Evolutionary conservation across 2,113 vertebrate genomes (phyloP).

Genomic region (Macroglossus sobrinus): DNA sequence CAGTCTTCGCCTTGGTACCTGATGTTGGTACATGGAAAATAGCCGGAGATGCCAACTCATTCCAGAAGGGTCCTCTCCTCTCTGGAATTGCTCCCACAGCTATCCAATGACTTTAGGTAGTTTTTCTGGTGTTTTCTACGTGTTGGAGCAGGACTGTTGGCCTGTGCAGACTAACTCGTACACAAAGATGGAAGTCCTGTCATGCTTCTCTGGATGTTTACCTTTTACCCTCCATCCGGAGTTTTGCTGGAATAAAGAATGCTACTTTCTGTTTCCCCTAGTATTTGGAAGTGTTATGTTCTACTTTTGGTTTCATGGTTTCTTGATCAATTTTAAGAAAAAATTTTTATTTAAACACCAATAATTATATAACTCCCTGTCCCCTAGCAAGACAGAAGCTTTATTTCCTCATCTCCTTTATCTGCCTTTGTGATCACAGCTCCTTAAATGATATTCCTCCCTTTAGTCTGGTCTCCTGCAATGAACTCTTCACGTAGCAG

Average conservation of each 20-base stretch:
- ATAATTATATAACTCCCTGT: neutral
- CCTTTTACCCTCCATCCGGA: neutral
- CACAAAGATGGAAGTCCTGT: neutral
- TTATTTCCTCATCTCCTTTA: neutral
- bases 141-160: neutral
- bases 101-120: neutral
- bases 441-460: neutral
- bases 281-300: neutral
- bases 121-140: neutral
- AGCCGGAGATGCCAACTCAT: neutral
- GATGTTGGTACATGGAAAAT: neutral
- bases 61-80: neutral
- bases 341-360: neutral
- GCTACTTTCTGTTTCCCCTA: neutral
- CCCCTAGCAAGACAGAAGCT: neutral
- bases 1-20: neutral
- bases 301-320: neutral
- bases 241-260: neutral
- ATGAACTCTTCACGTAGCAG: neutral
- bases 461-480: neutral
- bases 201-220: neutral
- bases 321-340: neutral
- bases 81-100: neutral
- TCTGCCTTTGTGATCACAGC: neutral
- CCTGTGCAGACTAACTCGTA: neutral